Conservation (phyloP, 2,888 invertebrate species). For the Apotomis betuletana region DNA sequence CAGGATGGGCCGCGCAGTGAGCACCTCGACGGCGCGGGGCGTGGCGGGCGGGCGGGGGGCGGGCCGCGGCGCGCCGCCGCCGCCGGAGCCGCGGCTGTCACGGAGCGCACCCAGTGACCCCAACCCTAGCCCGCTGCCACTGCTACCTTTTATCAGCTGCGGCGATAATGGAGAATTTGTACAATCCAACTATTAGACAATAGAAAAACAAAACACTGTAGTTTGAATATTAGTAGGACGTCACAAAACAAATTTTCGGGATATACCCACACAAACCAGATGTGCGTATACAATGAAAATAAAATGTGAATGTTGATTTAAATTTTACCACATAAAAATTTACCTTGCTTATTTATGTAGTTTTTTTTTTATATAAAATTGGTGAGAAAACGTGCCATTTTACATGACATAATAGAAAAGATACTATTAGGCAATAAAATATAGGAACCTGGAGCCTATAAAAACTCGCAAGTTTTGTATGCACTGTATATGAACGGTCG, state of each 20-base stretch:
- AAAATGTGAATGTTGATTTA: not conserved
- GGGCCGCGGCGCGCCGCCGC: constrained; percentile 53
- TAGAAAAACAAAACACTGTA: constrained; percentile 31
- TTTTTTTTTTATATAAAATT: no score
- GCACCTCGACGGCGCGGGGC: constrained; percentile 84
- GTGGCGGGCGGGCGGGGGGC: constrained; percentile 63
- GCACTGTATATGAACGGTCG: no score
- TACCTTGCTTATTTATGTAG: no score
- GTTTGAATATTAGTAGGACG: constrained; percentile 28
- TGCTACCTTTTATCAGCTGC: constrained; percentile 80
- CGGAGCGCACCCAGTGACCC: constrained; percentile 71
- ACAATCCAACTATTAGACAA: constrained; percentile 41
- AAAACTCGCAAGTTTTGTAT: no score
- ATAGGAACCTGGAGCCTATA: no score
- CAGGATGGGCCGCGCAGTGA: constrained; percentile 92
- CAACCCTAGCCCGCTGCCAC: constrained; percentile 76
- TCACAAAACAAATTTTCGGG: constrained; percentile 13
- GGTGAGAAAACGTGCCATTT: no score
- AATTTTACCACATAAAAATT: no score
- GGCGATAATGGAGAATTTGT: constrained; percentile 41
- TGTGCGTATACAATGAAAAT: not conserved
- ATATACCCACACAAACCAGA: constrained; percentile 11
- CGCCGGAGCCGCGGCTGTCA: constrained; percentile 56
- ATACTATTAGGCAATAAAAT: no score
- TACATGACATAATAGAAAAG: no score